A percentile compares a stretch with the other conserved stretches of the same genome.
Evolutionary conservation across 2,797 vertebrate species (phyloP).

Genomic region (Sternarchorhynchus goeldii): DNA sequence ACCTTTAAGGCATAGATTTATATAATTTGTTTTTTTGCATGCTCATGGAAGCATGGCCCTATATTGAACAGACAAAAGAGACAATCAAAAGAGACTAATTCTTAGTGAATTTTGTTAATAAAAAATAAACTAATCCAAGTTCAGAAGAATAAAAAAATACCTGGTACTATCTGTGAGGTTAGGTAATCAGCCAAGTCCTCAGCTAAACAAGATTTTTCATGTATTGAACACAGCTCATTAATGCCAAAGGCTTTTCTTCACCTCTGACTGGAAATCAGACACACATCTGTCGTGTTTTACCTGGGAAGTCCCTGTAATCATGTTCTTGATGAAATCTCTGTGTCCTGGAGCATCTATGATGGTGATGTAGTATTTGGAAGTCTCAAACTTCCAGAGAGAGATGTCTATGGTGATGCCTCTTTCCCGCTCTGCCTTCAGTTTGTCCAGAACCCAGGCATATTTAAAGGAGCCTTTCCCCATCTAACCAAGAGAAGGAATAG

Average conservation of each 20-base stretch:
- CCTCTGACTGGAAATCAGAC: not conserved
- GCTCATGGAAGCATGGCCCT: too few relatives aligned
- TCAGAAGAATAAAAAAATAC: too few relatives aligned
- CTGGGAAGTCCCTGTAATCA: constrained; percentile 87
- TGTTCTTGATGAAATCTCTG: constrained; percentile 90
- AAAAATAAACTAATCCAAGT: too few relatives aligned
- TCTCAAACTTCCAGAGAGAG: constrained; percentile 89
- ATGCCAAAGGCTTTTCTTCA: not conserved
- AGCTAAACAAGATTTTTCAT: too few relatives aligned
- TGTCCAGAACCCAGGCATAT: constrained; percentile 87
- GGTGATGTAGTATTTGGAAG: constrained; percentile 87
- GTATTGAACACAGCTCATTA: not conserved
- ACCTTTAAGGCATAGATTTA: too few relatives aligned
- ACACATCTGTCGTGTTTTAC: constrained; percentile 54
- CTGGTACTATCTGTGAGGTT: too few relatives aligned
- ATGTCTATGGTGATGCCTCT: constrained; percentile 88
- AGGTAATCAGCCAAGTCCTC: too few relatives aligned
- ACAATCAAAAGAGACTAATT: too few relatives aligned
- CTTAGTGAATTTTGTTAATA: too few relatives aligned
- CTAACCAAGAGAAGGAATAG: constrained; percentile 56
- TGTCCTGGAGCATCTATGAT: constrained; percentile 86
- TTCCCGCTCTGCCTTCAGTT: constrained; percentile 85
- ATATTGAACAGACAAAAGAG: too few relatives aligned
- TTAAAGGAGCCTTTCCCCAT: constrained; percentile 89
- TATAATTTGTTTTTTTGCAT: too few relatives aligned